A percentile compares a stretch with the other conserved stretches of the same genome.
Evolutionary conservation across 1,140 invertebrate genomes (phyloP).

Genomic region (Megalopta genalis): DNA sequence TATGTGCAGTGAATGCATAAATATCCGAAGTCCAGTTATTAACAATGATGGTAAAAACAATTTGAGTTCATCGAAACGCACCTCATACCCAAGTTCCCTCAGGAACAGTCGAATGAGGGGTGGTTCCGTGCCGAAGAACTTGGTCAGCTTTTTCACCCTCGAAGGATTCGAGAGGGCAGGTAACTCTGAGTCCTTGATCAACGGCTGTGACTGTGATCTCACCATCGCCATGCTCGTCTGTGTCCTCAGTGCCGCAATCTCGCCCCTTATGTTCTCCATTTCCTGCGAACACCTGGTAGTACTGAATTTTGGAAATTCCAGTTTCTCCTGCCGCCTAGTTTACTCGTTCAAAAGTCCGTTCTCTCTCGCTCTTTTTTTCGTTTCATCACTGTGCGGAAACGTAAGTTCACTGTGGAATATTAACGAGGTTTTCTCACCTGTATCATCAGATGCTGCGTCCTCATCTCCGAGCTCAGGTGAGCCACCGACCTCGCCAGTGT

Average conservation of each 20-base stretch:
- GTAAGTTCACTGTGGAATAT: slow-evolving; percentile 20
- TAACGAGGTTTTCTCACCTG: slow-evolving; percentile 78
- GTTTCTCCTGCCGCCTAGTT: not conserved
- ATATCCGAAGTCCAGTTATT: no score
- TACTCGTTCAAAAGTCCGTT: not conserved
- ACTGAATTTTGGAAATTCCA: slow-evolving; percentile 56
- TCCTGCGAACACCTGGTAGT: slow-evolving; percentile 82
- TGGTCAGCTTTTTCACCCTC: slow-evolving; percentile 90
- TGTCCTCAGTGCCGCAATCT: slow-evolving; percentile 89
- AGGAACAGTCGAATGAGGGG: slow-evolving; percentile 93
- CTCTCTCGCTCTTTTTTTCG: no score
- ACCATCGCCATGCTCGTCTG: slow-evolving; percentile 83
- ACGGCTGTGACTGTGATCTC: slow-evolving; percentile 80
- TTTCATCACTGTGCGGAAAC: not conserved
- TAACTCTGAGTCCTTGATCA: slow-evolving; percentile 81
- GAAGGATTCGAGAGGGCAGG: slow-evolving; percentile 90
- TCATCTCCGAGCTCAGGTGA: slow-evolving; percentile 94
- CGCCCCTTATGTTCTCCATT: slow-evolving; percentile 92
- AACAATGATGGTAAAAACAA: no score
- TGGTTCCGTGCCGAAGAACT: slow-evolving; percentile 96
- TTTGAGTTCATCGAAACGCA: slow-evolving; percentile 73
- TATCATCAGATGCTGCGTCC: slow-evolving; percentile 93
- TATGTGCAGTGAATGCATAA: no score
- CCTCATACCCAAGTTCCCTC: slow-evolving; percentile 96
- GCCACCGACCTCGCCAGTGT: slow-evolving; percentile 95